Percentiles rank a stretch among this genome's conserved stretches.
These are phyloP conservation scores for Cyanoliseus patagonus DNA, from an alignment of 2,113 vertebrate genomes.

Conservation along the genomic window DNA sequence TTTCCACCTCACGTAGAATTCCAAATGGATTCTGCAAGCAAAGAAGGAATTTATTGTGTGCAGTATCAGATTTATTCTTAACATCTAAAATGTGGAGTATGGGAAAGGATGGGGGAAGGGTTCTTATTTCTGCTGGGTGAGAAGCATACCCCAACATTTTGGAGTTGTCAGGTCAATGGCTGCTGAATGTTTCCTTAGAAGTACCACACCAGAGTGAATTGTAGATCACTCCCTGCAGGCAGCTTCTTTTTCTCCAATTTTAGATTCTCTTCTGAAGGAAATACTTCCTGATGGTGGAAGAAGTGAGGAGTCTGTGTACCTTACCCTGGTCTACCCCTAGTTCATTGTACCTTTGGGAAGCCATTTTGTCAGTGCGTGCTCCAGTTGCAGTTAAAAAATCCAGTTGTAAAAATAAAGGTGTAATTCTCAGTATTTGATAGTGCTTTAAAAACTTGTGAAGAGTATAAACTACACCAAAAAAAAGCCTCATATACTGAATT, in stretches of 20 bases:
- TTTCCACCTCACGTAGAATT: background rate
- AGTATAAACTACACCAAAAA: background rate
- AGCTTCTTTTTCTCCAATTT: background rate
- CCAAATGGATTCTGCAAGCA: background rate
- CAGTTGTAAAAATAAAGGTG: background rate
- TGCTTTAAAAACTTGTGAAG: background rate
- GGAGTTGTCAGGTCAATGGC: background rate
- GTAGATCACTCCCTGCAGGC: background rate
- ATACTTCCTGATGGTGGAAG: background rate
- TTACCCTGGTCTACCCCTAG: background rate
- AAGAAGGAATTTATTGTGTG: background rate
- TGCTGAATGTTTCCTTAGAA: background rate
- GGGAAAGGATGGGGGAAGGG: background rate
- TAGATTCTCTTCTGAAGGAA: background rate
- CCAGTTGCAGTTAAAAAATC: background rate
- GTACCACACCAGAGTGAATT: background rate
- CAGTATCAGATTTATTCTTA: background rate
- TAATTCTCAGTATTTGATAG: background rate
- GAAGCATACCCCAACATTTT: background rate
- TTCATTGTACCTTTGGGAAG: background rate
- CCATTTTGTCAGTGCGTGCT: background rate
- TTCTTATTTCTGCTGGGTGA: background rate
- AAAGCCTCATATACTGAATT: background rate
- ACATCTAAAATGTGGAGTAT: background rate
- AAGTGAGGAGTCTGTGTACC: background rate